Percentiles rank a stretch among this genome's conserved stretches.
phyloP scores from a whole-genome alignment of 2,113 vertebrate genomes.

The Dascyllus trimaculatus region DNA sequence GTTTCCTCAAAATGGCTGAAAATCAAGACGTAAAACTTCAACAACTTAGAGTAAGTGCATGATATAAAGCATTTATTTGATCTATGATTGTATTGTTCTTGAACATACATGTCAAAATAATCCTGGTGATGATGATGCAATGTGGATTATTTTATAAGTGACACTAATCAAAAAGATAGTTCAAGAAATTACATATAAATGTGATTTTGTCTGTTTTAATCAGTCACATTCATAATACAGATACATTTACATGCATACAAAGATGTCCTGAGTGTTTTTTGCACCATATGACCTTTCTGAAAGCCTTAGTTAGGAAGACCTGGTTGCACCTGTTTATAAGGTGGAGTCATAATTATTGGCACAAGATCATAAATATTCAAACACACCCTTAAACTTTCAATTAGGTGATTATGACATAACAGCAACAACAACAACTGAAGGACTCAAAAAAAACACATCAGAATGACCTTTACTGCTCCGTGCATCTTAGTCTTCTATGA shows the following conservation, averaged over 20 bases:
- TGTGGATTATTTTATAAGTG: background rate
- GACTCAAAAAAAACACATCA: background rate
- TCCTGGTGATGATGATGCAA: background rate
- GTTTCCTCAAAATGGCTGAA: conserved; percentile 93
- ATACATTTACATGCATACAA: no score
- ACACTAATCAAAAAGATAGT: no score
- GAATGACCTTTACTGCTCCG: background rate
- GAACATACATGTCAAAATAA: background rate
- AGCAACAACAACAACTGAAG: background rate
- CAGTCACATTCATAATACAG: background rate
- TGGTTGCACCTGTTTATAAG: conserved; percentile 45
- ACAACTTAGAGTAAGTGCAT: conserved; percentile 92
- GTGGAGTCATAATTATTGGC: conserved; percentile 41
- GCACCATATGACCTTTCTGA: background rate
- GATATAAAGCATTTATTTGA: background rate
- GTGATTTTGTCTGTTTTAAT: background rate
- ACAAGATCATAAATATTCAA: background rate
- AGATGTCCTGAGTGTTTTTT: no score
- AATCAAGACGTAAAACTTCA: conserved; percentile 92
- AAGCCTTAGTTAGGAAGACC: background rate
- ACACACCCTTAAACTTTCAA: conserved; percentile 37
- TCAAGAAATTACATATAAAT: background rate
- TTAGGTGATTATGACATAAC: background rate
- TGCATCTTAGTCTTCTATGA: background rate
- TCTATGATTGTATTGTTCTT: background rate